A percentile compares a stretch with the other conserved stretches of the same genome.
Conservation (phyloP, 2,113 vertebrate genomes). For the Gopherus evgoodei region DNA sequence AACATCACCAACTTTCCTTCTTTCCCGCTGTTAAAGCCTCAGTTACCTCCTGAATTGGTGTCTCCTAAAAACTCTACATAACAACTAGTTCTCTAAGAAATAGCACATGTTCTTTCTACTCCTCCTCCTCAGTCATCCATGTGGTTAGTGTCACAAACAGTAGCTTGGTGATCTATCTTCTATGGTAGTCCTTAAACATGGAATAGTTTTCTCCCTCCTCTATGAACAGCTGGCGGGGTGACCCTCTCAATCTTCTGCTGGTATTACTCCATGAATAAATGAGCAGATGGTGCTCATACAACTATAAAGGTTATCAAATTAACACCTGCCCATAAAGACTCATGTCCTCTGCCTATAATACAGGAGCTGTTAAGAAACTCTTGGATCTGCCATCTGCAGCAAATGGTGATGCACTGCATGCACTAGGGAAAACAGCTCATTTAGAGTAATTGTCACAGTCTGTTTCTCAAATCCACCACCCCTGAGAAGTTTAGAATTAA, state of each 20-base stretch:
- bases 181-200: neutral
- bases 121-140: neutral
- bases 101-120: neutral
- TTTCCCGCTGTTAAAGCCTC: neutral
- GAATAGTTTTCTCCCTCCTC: neutral
- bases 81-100: neutral
- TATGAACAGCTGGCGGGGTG: neutral
- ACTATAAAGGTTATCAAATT: neutral
- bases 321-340: neutral
- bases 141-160: fast-evolving
- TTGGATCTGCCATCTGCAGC: neutral
- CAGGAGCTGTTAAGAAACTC: neutral
- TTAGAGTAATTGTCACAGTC: neutral
- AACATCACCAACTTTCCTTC: neutral
- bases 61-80: neutral
- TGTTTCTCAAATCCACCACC: neutral
- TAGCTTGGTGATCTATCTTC: neutral
- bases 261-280: neutral
- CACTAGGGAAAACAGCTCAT: fast-evolving
- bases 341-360: neutral
- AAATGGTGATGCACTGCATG: neutral
- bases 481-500: neutral
- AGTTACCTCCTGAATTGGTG: neutral
- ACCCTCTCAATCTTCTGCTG: neutral
- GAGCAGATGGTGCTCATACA: neutral